A percentile compares a stretch with the other conserved stretches of the same genome.
phyloP scores from a whole-genome alignment of 2,888 invertebrate genomes.

The Chymomyza fuscimana region DNA sequence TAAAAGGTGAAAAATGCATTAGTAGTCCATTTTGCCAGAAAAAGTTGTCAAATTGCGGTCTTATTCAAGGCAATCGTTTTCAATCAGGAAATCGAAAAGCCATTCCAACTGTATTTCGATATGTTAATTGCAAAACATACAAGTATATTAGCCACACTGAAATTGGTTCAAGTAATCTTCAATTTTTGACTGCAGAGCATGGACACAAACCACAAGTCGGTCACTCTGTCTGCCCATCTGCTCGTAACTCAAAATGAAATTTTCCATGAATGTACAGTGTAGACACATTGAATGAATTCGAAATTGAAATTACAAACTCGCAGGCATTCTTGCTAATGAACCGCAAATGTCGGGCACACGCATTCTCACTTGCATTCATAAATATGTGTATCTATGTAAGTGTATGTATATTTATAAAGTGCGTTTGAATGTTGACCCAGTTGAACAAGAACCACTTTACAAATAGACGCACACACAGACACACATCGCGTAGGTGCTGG shows the following conservation, averaged over 20 bases:
- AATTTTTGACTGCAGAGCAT: background rate
- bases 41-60: background rate
- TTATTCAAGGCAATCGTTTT: background rate
- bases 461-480: background rate
- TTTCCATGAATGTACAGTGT: background rate
- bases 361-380: background rate
- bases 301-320: background rate
- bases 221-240: background rate
- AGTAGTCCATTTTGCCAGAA: too few species aligned
- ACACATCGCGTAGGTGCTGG: conserved; percentile 5
- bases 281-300: background rate
- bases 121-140: background rate
- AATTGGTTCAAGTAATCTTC: background rate
- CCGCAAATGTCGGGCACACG: background rate
- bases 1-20: too few species aligned
- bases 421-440: conserved; percentile 31
- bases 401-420: background rate
- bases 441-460: conserved; percentile 23
- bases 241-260: background rate
- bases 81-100: background rate
- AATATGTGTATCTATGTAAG: conserved; percentile 2
- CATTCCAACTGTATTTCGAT: background rate
- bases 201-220: background rate
- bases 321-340: background rate
- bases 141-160: background rate